Base-by-base conservation (phyloP, 2,888 invertebrate genomes). In the Erebia palarica region DNA sequence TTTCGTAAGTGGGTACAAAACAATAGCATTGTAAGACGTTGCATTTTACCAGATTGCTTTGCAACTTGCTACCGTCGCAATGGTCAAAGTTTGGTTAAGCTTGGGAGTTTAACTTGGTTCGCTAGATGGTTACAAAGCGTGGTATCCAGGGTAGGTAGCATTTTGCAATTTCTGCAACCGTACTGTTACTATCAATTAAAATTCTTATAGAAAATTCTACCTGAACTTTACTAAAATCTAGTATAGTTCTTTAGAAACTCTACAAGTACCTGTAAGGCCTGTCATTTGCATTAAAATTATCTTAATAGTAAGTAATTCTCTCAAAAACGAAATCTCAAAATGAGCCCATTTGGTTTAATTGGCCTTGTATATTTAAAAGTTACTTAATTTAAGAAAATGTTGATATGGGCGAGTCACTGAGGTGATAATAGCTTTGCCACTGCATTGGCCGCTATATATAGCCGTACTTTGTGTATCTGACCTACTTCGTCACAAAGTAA, bases 391-490 rank as follows among this genome's bases (percentile, higher is more conserved):
- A 18, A 3, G 3, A 18, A 55, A 18, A 55, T 55, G 55, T 55
- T 18, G 16, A 18, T 53, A n/a, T 53, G 16, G 10, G 55, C 55
- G 16, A 55, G 16, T 1, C 11, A 10, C 44, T 59, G 53, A 21
- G 53, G 16, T 63, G 18, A 51, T 47, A 59, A 59, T 21, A 21
- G 13, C 57, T 4, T 58, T 7, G 21, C n/a, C 64, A 65, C 68
- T 68, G 59, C 69, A 72, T 72, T 72, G 69, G 47, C 70, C 36
- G 55, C 65, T 74, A 72, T 68, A 72, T 70, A 66, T 61, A 68
- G 67, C 64, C 59, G 58, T 58, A 68, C 71, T 59, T 69, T 65
- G 69, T 65, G 61, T 53, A 73, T 68, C 44, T 68, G 74, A 74
- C 74, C 70, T 66, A 72, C 47, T 72, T 72, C 47, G 57, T 18